Conservation (phyloP, 2,113 vertebrate genomes). For the rat (Rattus norvegicus) region GRCr8 NC_086027.1:63531501-63532000, state of each 20-base stretch:
- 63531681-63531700: conserved; percentile 91
- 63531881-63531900: background rate
- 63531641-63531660: conserved; percentile 94
- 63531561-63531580: conserved; percentile 94
- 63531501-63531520: conserved; percentile 92
- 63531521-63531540: conserved; percentile 95
- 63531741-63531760: background rate
- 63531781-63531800: conserved; percentile 28
- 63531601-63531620: conserved; percentile 98
- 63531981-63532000: background rate
- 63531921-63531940: background rate
- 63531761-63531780: conserved; percentile 3
- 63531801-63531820: no score
- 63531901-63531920: no score
- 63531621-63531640: conserved; percentile 95
- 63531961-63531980: background rate
- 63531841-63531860: background rate
- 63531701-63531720: background rate
- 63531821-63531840: no score
- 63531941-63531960: background rate
- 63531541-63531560: conserved; percentile 96
- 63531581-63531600: conserved; percentile 97
- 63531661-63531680: conserved; percentile 96
- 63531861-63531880: background rate
- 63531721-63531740: background rate